Percentiles rank a stretch among this genome's conserved stretches.
Conservation (phyloP, 2,113 vertebrate species). For the Megatriorchis doriae region DNA sequence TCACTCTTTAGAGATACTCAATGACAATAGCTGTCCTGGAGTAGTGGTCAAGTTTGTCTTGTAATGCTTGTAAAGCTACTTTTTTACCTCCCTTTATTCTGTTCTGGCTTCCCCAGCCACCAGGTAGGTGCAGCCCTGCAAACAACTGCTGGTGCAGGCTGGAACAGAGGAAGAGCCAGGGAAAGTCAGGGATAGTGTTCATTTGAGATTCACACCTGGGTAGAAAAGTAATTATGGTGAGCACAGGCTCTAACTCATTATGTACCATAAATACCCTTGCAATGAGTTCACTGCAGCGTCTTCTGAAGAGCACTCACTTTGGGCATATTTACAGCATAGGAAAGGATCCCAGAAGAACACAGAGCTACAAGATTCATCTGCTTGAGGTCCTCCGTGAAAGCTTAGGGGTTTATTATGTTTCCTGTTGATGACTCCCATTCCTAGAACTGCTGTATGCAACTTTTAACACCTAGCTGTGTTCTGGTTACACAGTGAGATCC, state of each 20-base stretch:
- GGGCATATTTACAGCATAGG: neutral
- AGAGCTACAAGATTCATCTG: neutral
- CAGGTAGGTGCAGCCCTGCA: neutral
- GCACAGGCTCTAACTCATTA: neutral
- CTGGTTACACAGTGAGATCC: neutral
- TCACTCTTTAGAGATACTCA: neutral
- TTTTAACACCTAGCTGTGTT: neutral
- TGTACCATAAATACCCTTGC: neutral
- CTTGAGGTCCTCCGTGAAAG: neutral
- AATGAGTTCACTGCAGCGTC: neutral
- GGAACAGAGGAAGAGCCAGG: neutral
- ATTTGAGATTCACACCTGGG: neutral
- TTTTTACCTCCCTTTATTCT: neutral
- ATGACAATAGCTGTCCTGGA: neutral
- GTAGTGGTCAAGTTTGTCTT: neutral
- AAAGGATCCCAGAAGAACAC: neutral
- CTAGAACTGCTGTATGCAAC: neutral
- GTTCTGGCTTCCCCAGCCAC: neutral
- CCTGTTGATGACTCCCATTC: neutral
- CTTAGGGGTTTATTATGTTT: neutral
- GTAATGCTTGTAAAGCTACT: neutral
- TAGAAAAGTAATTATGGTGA: neutral
- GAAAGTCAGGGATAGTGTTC: neutral
- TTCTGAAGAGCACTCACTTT: neutral
- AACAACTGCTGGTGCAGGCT: neutral